Conservation (phyloP, 2,113 vertebrate species). For the Heterocephalus glaber region DNA sequence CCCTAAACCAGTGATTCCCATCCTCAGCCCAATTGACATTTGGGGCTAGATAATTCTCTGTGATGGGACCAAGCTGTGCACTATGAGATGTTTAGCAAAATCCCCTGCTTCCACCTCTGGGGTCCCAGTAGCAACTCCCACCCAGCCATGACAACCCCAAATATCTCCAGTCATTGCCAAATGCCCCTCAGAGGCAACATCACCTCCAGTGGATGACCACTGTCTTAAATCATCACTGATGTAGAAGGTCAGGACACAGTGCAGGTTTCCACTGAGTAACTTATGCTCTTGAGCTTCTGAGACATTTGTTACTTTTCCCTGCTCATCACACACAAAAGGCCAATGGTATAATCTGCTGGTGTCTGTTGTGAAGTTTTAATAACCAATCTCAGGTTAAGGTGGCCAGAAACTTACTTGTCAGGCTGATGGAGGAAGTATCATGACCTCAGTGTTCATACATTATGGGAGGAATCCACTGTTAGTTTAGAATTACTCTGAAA, state of each 20-base stretch:
- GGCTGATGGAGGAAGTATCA: neutral
- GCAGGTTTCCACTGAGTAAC: neutral
- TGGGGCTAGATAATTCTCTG: rapidly evolving
- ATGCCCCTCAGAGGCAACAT: neutral
- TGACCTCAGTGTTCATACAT: neutral
- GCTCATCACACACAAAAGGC: neutral
- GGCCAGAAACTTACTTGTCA: neutral
- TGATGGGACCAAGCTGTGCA: rapidly evolving
- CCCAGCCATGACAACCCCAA: neutral
- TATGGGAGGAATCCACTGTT: neutral
- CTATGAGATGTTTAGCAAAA: neutral
- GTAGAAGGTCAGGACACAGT: rapidly evolving
- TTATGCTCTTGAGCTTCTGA: neutral
- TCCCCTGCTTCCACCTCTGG: neutral
- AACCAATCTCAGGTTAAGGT: neutral
- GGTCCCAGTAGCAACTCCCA: too few relatives aligned
- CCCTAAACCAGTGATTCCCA: too few relatives aligned
- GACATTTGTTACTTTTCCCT: neutral
- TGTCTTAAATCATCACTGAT: neutral
- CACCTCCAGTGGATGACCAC: neutral
- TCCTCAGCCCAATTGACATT: rapidly evolving
- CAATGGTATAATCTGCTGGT: too few relatives aligned
- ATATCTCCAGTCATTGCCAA: neutral
- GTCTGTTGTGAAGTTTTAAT: neutral
- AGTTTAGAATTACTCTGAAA: neutral